Base-by-base conservation (phyloP, 2,797 vertebrate genomes). In the Allobates femoralis region DNA sequence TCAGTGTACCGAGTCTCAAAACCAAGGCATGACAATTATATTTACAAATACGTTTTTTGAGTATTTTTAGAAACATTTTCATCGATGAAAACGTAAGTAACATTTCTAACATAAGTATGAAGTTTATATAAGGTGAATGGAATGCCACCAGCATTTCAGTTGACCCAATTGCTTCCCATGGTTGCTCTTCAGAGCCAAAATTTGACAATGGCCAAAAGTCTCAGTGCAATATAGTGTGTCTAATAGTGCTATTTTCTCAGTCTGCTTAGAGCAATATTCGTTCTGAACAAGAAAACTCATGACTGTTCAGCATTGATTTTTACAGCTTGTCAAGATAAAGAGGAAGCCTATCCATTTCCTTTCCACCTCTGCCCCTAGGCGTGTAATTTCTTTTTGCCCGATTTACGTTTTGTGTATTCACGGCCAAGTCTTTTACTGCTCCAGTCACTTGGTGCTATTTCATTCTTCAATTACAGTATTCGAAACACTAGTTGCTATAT, bases 361-460 rank as follows among this genome's bases (percentile, higher is more conserved):
- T 86, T 88, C 83, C 64, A 64, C 76, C 55, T 90, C 90, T 86
- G 5, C 87, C 87, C 90, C 89, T 83, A 90, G 77, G 83, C 85
- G 88, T 83, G 90, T 87, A 82, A 85, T 84, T 88, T 89, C 8
- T 58, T 91, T 82, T 90, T 92, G 90, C 90, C 64, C 87, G 69
- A 91, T 73, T 90, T 84, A 83, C 14, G 30, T 75, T 26, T 46
- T 21, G 41, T 90, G 46, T 34, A 81, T 86, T 92, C 30, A 82
- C 82, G 91, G 91, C 84, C 74, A 28, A 19, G 86, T 90, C 91
- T 90, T 88, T 91, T 84, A 87, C 23, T 77, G 87, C 85, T 74
- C 58, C 69, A 64, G 66, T 81, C 79, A 67, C n/a, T 81, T 34
- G 55, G 58, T 73, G 23, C 34, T 82, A 82, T 81, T 81, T 86